Base-by-base conservation (phyloP, 2,113 vertebrate genomes). In the Oncorhynchus gorbuscha region DNA sequence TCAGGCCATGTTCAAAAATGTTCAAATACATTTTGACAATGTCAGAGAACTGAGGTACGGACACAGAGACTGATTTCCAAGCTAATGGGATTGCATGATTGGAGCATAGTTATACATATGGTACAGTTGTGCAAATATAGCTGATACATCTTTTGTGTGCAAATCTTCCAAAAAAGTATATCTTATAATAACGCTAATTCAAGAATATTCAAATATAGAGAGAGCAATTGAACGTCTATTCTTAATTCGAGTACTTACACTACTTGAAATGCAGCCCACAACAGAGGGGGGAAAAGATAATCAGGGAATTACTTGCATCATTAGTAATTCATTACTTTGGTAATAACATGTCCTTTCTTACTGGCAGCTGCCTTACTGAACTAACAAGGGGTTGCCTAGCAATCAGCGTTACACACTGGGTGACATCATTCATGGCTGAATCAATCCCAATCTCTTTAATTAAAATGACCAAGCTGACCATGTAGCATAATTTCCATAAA, bases 321-420 rank as follows among this genome's bases (percentile, higher is more conserved):
- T 76, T 79, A 79, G 35, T 39, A 68, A 75, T 82, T 69, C 61
- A 71, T 48, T 71, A 55, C 69, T 62, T 62, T 58, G 51, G 70
- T 73, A 79, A 79, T 70, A 82, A 78, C 73, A 72, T 76, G 73
- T 55, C 22, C 35, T 58, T 77, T 66, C 51, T 69, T 69, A 70
- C 51, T 76, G 67, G 67, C 67, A 39, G 32, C 67, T 18, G 67
- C 67, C 32, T 35, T 39, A n/a, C 30, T 62, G 39, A 48, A 75
- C 71, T 82, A 79, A 79, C 68, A 51, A 76, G 75, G 51, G 80
- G 81, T 76, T 79, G 48, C 76, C 72, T 71, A 69, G 76, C 73
- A 79, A 72, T 78, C 22, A 64, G 11, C 76, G 22, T 59, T 79
- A 73, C 55, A 73, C 28, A 68, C 32, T 64, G 39, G 61, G 61